phyloP scores from a whole-genome alignment of 1,140 invertebrate genomes.

The Aphelinus atriplicis region DNA sequence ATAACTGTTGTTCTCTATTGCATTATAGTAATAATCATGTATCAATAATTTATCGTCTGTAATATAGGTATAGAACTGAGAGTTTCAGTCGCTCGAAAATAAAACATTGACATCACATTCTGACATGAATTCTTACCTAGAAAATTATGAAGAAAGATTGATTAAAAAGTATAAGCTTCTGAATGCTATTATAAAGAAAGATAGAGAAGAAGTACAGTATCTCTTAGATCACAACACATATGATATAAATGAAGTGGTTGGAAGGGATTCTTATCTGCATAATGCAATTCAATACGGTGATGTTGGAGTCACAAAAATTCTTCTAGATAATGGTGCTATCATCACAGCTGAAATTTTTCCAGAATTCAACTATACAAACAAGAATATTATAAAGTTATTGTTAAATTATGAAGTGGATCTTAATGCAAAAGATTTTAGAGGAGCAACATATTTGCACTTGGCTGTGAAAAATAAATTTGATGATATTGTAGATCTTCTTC shows the following conservation, averaged over 20 bases:
- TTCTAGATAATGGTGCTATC: not conserved
- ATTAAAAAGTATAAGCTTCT: not conserved
- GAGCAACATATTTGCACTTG: conserved; percentile 4
- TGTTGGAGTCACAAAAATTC: not conserved
- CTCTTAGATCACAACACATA: not conserved
- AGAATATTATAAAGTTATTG: conserved; percentile 6
- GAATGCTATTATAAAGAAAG: not conserved
- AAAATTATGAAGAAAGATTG: too few species aligned
- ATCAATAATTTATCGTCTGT: too few species aligned
- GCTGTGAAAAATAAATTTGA: not conserved
- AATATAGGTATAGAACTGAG: too few species aligned
- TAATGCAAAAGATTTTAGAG: not conserved
- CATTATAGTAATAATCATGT: too few species aligned
- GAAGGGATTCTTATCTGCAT: not conserved
- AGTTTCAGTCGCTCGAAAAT: too few species aligned
- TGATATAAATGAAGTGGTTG: not conserved
- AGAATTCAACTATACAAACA: not conserved
- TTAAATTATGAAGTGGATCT: not conserved
- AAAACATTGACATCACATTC: too few species aligned
- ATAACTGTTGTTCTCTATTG: too few species aligned
- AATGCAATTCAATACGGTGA: not conserved
- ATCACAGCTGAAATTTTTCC: not conserved
- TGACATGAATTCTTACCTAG: too few species aligned
- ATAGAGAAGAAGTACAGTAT: not conserved
- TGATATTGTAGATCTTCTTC: conserved; percentile 6